Conservation (phyloP, 2,113 vertebrate species). For the Nothocercus nigrocapillus region DNA sequence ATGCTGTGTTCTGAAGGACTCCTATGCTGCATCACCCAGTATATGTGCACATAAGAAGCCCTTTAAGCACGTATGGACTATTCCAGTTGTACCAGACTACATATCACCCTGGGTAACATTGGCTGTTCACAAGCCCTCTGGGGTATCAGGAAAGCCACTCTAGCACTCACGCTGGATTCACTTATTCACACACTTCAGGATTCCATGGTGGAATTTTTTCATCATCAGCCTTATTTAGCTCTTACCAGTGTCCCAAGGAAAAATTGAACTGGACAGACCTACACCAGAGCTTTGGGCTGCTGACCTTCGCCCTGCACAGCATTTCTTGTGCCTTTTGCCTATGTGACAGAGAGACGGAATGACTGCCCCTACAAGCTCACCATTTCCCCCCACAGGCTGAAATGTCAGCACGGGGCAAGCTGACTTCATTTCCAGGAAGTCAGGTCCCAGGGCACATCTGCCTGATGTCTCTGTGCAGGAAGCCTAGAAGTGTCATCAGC, state of each 20-base stretch:
- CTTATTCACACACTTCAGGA: background rate
- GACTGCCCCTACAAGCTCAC: background rate
- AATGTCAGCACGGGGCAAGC: background rate
- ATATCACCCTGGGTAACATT: rapidly evolving
- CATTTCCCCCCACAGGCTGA: background rate
- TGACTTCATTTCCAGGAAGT: background rate
- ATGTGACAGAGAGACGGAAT: background rate
- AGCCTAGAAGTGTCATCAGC: background rate
- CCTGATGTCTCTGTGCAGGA: background rate
- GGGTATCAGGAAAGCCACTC: background rate
- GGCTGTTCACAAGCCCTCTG: background rate
- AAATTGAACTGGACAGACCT: background rate
- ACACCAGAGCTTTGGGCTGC: background rate
- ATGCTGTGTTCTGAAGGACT: background rate
- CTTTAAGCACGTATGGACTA: background rate
- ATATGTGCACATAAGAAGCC: background rate
- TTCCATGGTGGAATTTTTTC: background rate
- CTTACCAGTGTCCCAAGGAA: background rate
- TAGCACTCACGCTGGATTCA: background rate
- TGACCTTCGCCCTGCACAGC: background rate
- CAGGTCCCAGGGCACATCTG: background rate
- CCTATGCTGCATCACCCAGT: background rate
- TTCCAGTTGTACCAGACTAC: background rate
- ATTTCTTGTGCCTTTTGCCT: background rate
- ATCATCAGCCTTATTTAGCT: background rate